Conservation (phyloP, 2,797 vertebrate species). For the Chrosomus eos region DNA sequence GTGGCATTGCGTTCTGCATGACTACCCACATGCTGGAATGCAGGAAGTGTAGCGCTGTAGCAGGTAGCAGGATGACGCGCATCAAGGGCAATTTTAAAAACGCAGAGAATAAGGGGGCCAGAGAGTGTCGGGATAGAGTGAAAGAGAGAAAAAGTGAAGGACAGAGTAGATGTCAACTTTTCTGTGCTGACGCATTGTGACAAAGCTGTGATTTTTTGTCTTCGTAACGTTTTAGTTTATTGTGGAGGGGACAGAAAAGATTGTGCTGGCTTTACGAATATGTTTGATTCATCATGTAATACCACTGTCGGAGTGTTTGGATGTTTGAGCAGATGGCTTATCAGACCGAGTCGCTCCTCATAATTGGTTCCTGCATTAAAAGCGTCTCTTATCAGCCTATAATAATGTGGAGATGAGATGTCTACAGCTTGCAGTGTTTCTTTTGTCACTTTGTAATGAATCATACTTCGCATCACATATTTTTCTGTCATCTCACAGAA, state of each 20-base stretch:
- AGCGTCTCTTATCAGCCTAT: conserved; percentile 44
- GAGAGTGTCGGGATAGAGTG: conserved; percentile 10
- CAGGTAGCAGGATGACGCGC: conserved; percentile 30
- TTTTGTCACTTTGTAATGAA: conserved; percentile 53
- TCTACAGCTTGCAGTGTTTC: conserved; percentile 31
- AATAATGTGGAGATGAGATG: conserved; percentile 56
- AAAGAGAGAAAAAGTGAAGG: conserved; percentile 31
- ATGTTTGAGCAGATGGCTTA: conserved; percentile 22
- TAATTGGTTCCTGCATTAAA: conserved; percentile 48
- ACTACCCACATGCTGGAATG: conserved; percentile 55
- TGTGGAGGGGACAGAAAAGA: conserved; percentile 15
- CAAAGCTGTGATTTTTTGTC: not conserved
- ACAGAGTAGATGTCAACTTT: conserved; percentile 21
- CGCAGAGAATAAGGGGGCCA: conserved; percentile 23
- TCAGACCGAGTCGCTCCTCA: conserved; percentile 37
- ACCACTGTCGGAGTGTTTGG: conserved; percentile 24
- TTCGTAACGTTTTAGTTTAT: not conserved
- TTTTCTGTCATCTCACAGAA: conserved; percentile 39
- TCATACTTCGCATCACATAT: conserved; percentile 23
- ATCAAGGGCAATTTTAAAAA: conserved; percentile 58
- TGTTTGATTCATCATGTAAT: conserved; percentile 28
- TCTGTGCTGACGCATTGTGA: not conserved
- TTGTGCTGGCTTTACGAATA: conserved; percentile 4
- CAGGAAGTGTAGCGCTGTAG: conserved; percentile 50
- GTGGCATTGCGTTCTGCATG: conserved; percentile 57